Percentiles rank a stretch among this genome's conserved stretches.
These are phyloP conservation scores for Oreochromis tanganicae DNA, from an alignment of 2,113 vertebrate genomes.

Conservation along the genomic window DNA sequence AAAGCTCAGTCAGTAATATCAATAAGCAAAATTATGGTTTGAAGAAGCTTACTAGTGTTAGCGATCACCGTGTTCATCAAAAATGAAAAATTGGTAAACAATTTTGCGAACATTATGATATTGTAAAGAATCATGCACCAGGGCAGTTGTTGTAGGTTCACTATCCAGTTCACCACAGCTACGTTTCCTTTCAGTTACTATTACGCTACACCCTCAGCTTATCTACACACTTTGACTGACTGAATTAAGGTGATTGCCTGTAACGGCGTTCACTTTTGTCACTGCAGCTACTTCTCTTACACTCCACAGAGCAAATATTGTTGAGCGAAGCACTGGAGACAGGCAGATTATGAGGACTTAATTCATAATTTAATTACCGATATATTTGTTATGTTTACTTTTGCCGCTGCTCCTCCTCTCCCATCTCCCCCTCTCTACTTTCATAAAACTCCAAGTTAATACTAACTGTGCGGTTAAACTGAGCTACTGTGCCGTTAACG, in stretches of 20 bases:
- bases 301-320: background rate
- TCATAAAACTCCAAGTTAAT: background rate
- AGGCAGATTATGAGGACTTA: background rate
- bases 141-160: background rate
- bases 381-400: background rate
- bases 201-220: background rate
- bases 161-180: background rate
- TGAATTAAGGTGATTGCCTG: background rate
- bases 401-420: background rate
- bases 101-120: background rate
- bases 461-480: background rate
- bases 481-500: accelerated
- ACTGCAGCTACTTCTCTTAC: background rate
- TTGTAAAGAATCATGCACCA: background rate
- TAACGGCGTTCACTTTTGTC: background rate
- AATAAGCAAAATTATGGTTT: background rate
- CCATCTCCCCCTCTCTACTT: background rate
- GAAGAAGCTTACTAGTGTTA: background rate
- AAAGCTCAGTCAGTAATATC: background rate
- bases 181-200: background rate
- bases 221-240: background rate
- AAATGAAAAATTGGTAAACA: background rate
- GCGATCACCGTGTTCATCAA: accelerated
- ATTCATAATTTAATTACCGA: background rate
- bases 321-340: background rate